Conservation (phyloP, 2,797 vertebrate genomes). For the Scleropages formosus region DNA sequence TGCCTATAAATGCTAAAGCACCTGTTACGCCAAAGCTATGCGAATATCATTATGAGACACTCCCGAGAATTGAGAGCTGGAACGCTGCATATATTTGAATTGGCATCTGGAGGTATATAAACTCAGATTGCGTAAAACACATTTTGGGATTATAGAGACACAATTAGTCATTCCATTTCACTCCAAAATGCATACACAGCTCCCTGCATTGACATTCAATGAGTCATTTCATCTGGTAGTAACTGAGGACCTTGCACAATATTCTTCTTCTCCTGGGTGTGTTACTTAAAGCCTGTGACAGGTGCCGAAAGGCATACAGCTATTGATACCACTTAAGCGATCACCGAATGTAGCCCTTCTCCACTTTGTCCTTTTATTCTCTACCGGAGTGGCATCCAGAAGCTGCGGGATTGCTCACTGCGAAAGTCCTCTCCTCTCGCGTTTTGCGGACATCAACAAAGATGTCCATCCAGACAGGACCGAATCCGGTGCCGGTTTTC, state of each 20-base stretch:
- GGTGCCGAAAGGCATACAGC: conserved; percentile 5
- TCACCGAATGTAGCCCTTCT: not conserved
- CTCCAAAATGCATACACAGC: conserved; percentile 9
- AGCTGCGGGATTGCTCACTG: not conserved
- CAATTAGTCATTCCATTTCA: not conserved
- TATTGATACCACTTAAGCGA: not conserved
- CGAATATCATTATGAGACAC: not conserved
- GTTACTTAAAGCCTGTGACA: not conserved
- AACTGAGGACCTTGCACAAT: not conserved
- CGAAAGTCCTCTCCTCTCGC: not conserved
- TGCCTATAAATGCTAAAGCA: not conserved
- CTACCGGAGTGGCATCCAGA: not conserved
- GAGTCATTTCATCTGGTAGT: not conserved
- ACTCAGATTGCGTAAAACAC: conserved; percentile 6
- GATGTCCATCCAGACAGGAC: not conserved
- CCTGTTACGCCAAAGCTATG: not conserved
- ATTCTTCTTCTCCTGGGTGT: not conserved
- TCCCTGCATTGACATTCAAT: not conserved
- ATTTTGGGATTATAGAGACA: conserved; percentile 7
- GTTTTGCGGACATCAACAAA: not conserved
- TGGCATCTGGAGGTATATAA: not conserved
- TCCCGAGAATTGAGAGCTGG: not conserved
- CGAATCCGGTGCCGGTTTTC: not conserved
- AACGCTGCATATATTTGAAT: not conserved
- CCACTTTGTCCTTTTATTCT: not conserved